Conservation (phyloP, 1,140 invertebrate genomes). For the Macrobrachium rosenbergii region DNA sequence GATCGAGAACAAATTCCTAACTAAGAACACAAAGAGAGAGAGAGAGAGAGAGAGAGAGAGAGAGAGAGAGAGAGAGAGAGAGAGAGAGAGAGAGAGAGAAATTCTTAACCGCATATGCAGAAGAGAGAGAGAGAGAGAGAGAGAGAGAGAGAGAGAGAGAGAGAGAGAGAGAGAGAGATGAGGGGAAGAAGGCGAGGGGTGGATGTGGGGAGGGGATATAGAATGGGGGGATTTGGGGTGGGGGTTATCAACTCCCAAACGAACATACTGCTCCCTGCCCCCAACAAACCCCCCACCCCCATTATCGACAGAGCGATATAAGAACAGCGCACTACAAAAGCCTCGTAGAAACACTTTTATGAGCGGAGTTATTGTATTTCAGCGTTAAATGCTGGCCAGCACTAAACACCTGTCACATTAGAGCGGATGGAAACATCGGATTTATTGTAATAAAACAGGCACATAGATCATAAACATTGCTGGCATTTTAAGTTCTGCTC, state of each 20-base stretch:
- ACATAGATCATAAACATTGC: not conserved
- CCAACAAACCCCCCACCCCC: too few relatives aligned
- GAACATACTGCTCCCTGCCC: too few relatives aligned
- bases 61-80: constrained; percentile 23
- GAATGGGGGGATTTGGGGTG: not conserved
- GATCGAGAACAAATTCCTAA: not conserved
- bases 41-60: constrained; percentile 2
- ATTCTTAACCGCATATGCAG: not conserved
- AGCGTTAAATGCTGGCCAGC: too few relatives aligned
- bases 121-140: constrained; percentile 27
- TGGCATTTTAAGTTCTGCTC: too few relatives aligned
- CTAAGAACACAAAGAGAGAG: not conserved
- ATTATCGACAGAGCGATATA: too few relatives aligned
- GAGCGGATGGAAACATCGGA: not conserved
- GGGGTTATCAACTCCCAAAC: not conserved
- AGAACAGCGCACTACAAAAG: too few relatives aligned
- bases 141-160: constrained; percentile 13
- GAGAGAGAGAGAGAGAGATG: constrained; percentile 1
- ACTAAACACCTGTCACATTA: too few relatives aligned
- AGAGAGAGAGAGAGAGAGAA: constrained; percentile 32
- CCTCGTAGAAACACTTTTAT: too few relatives aligned
- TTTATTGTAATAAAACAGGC: too few relatives aligned
- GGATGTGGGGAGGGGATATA: not conserved
- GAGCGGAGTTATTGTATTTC: too few relatives aligned
- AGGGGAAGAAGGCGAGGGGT: not conserved